Percentiles rank a stretch among this genome's conserved stretches.
Conservation (phyloP, 2,113 vertebrate species). For the Tachycineta bicolor region DNA sequence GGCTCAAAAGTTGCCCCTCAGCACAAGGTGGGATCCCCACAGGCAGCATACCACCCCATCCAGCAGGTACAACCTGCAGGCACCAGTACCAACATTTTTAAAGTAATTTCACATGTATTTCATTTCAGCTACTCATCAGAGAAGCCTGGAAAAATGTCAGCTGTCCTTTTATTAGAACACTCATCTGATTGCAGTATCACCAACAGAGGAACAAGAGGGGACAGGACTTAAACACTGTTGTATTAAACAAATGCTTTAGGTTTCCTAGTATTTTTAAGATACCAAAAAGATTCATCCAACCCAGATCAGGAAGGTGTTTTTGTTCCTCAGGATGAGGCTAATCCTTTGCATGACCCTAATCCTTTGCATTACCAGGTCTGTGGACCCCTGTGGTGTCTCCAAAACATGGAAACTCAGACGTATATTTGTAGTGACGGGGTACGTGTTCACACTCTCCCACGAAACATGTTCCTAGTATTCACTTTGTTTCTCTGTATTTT, state of each 20-base stretch:
- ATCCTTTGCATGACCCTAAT: neutral
- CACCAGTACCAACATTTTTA: neutral
- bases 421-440: neutral
- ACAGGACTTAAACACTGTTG: neutral
- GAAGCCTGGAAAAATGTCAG: neutral
- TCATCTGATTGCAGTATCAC: neutral
- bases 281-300: neutral
- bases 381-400: neutral
- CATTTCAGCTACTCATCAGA: neutral
- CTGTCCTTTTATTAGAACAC: neutral
- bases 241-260: neutral
- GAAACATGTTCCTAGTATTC: neutral
- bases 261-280: neutral
- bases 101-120: neutral
- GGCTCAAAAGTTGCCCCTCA: neutral
- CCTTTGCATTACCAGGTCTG: neutral
- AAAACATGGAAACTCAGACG: neutral
- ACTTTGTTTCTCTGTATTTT: neutral
- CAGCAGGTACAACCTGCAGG: neutral
- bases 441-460: rapidly evolving
- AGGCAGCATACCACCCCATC: neutral
- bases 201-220: rapidly evolving
- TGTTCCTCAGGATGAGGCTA: neutral
- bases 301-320: neutral
- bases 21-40: neutral